Evolutionary conservation across 2,113 vertebrate genomes (phyloP).

Genomic region (Prolemur simus): DNA sequence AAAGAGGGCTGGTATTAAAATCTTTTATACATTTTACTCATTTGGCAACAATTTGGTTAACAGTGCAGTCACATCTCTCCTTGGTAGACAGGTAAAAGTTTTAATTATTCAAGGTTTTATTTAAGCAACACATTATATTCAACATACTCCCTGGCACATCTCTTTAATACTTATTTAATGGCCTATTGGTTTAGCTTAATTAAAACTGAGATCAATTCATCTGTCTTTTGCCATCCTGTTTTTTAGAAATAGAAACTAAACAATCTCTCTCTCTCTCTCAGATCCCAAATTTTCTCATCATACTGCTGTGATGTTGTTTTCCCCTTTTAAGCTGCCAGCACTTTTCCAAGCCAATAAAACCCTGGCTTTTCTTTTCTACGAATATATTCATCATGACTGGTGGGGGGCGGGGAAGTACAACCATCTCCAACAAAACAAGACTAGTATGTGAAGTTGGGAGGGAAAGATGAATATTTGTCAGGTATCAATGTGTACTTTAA

Average conservation of each 20-base stretch:
- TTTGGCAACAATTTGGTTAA: conserved; percentile 59
- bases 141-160: not conserved
- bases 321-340: not conserved
- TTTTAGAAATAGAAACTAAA: not conserved
- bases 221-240: not conserved
- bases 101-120: conserved; percentile 17
- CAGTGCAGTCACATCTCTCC: conserved; percentile 12
- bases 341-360: not conserved
- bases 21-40: conserved; percentile 53
- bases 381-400: not conserved
- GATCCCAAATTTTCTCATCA: not conserved
- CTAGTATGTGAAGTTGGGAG: not conserved
- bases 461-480: not conserved
- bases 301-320: not conserved
- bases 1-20: conserved; percentile 46
- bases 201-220: conserved; percentile 4
- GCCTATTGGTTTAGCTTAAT: not conserved
- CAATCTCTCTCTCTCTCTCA: not conserved
- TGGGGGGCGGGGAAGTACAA: not conserved
- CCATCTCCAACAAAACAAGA: not conserved
- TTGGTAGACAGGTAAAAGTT: conserved; percentile 7
- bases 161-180: not conserved
- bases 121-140: not conserved
- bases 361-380: not conserved
- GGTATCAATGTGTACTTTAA: not conserved